Conservation (phyloP, 2,113 vertebrate species). For the Elaphurus davidianus region DNA sequence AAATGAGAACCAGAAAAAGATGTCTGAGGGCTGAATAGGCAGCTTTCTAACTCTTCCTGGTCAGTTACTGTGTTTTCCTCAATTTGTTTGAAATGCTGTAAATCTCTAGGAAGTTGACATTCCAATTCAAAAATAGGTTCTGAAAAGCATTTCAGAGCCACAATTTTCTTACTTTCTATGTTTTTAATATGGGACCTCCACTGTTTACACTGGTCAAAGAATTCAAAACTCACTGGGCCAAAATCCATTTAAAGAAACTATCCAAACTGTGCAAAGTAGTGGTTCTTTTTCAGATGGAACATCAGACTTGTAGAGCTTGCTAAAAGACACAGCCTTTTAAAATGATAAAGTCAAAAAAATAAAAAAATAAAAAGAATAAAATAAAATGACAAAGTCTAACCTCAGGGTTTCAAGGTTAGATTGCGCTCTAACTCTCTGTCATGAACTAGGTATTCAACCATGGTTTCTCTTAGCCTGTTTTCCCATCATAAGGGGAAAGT, state of each 20-base stretch:
- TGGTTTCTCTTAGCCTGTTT: background rate
- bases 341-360: background rate
- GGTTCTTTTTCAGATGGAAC: background rate
- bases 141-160: background rate
- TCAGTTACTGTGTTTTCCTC: background rate
- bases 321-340: background rate
- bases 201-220: background rate
- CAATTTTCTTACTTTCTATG: background rate
- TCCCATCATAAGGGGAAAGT: background rate
- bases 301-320: background rate
- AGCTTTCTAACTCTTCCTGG: background rate
- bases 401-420: background rate
- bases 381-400: background rate
- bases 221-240: background rate
- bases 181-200: background rate
- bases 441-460: background rate
- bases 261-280: background rate
- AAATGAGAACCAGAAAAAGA: background rate
- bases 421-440: background rate
- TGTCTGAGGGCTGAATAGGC: background rate
- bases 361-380: too few relatives aligned
- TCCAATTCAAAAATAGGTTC: background rate
- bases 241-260: background rate
- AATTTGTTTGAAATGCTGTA: conserved; percentile 18
- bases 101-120: background rate